A percentile compares a stretch with the other conserved stretches of the same genome.
phyloP scores from a whole-genome alignment of 2,888 invertebrate genomes.

The Drosophila subsilvestris region DNA sequence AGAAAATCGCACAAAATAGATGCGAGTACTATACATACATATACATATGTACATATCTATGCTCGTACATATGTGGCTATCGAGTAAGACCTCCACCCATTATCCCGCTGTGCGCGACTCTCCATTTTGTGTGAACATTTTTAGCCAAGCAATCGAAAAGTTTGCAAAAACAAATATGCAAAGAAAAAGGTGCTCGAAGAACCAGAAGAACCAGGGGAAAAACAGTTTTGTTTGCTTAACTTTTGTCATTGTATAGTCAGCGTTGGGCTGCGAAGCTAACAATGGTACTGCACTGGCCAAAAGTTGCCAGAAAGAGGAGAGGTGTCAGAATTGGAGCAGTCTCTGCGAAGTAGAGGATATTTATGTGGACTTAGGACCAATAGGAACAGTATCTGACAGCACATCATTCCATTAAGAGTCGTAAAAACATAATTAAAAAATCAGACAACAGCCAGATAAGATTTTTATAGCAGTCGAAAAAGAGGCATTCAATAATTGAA shows the following conservation, averaged over 20 bases:
- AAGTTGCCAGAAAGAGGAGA: conserved; percentile 23
- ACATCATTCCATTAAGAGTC: no score
- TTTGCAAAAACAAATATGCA: conserved; percentile 74
- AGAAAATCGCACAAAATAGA: conserved; percentile 40
- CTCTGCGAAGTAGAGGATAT: neutral
- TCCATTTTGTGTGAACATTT: conserved; percentile 62
- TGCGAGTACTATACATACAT: conserved; percentile 3
- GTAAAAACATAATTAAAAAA: no score
- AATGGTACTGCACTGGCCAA: conserved; percentile 62
- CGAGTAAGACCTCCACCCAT: neutral
- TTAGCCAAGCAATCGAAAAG: conserved; percentile 68
- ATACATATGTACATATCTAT: conserved; percentile 13
- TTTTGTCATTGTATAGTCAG: conserved; percentile 65
- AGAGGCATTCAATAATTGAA: neutral
- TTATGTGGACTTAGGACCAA: no score
- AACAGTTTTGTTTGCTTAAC: conserved; percentile 66
- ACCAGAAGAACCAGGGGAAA: conserved; percentile 10
- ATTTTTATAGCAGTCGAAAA: no score
- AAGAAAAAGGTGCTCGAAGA: conserved; percentile 72
- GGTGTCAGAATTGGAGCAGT: neutral
- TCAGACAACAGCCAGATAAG: no score
- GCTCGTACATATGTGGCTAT: conserved; percentile 1
- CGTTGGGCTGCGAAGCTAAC: conserved; percentile 35
- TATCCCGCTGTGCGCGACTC: conserved; percentile 21
- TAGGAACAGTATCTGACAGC: no score